phyloP scores from a whole-genome alignment of 2,113 vertebrate genomes.

The Vombatus ursinus region DNA sequence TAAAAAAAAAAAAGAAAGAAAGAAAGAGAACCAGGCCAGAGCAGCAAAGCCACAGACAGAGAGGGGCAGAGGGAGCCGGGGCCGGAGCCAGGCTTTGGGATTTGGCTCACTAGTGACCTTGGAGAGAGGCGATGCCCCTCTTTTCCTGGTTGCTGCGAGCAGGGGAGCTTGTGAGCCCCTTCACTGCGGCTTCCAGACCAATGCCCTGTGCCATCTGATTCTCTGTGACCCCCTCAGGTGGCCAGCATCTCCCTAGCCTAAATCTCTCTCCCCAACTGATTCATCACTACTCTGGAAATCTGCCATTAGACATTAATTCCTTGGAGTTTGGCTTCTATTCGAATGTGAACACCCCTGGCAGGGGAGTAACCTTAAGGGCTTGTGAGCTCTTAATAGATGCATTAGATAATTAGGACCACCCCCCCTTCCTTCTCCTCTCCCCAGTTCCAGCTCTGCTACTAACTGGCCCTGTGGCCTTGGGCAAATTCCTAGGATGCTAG shows the following conservation, averaged over 20 bases:
- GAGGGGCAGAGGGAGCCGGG: background rate
- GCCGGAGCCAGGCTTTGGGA: background rate
- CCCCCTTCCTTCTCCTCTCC: background rate
- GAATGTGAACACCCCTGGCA: background rate
- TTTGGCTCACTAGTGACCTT: background rate
- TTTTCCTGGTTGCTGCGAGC: background rate
- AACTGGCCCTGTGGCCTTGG: background rate
- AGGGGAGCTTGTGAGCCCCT: too few relatives aligned
- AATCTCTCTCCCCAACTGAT: background rate
- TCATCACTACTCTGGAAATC: background rate
- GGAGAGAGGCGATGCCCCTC: background rate
- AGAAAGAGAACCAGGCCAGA: background rate
- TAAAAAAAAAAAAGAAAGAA: too few relatives aligned
- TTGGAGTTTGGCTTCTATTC: background rate
- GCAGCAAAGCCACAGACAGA: background rate
- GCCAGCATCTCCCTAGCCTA: background rate
- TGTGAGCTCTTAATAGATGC: background rate
- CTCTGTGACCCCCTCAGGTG: background rate
- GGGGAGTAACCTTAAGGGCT: background rate
- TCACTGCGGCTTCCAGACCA: background rate
- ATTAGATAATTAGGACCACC: background rate
- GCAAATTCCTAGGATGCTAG: background rate
- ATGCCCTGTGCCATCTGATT: background rate
- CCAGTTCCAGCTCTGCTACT: background rate
- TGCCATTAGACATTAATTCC: background rate